Percentiles rank a stretch among this genome's conserved stretches.
These are phyloP conservation scores for Phymorhynchus buccinoides DNA, from an alignment of 1,140 invertebrate species.

Conservation along the genomic window DNA sequence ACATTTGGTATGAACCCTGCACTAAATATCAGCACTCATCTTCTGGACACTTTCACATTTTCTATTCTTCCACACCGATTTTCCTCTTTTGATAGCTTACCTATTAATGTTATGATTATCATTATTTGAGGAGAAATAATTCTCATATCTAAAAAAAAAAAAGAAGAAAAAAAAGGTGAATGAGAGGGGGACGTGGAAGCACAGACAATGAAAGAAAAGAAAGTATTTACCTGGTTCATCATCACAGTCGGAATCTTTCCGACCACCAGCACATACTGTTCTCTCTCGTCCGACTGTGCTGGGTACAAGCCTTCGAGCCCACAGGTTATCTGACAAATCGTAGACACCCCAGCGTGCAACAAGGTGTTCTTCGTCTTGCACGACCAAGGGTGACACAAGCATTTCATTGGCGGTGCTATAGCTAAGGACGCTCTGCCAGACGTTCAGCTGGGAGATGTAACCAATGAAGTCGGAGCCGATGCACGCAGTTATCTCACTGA, in stretches of 20 bases:
- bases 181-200: no score
- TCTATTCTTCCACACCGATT: no score
- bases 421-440: background rate
- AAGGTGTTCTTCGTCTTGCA: background rate
- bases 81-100: no score
- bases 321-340: background rate
- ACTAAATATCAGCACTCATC: no score
- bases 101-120: no score
- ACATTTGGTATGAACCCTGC: no score
- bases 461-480: background rate
- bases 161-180: no score
- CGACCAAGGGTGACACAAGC: background rate
- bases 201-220: background rate
- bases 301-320: background rate
- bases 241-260: background rate
- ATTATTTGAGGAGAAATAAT: no score
- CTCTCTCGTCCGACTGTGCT: background rate
- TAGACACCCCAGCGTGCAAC: background rate
- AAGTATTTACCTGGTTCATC: background rate
- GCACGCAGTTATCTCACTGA: background rate
- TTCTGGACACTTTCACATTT: no score
- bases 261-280: background rate
- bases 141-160: no score
- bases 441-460: constrained; percentile 13
- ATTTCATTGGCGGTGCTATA: background rate